These are phyloP conservation scores for Aptenodytes forsteri DNA, from an alignment of 2,113 vertebrate species.

Conservation along the genomic window DNA sequence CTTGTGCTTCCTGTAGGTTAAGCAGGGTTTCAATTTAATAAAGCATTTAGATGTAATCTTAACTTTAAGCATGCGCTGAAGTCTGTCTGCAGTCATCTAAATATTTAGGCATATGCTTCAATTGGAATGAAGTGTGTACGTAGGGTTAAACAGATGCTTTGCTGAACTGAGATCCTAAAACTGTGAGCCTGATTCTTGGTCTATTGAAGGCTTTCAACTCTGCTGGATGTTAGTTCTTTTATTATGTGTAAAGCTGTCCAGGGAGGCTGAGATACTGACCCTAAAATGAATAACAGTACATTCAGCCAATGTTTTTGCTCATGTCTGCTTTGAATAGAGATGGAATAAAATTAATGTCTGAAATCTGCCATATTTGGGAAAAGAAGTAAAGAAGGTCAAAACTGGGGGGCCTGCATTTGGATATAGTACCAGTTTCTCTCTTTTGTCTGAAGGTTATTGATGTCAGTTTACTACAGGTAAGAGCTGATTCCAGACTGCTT, in stretches of 20 bases:
- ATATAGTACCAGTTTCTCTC: not conserved
- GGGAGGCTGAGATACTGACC: slow-evolving; percentile 34
- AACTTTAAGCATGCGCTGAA: slow-evolving; percentile 1
- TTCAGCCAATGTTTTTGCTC: slow-evolving; percentile 26
- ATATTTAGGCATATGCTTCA: slow-evolving; percentile 19
- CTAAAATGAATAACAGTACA: slow-evolving; percentile 44
- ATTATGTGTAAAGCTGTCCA: slow-evolving; percentile 33
- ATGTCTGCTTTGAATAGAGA: slow-evolving; percentile 45
- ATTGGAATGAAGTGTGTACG: not conserved
- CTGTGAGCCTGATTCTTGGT: slow-evolving; percentile 37
- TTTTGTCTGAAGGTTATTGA: not conserved
- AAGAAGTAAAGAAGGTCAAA: not conserved
- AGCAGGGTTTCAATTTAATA: not conserved
- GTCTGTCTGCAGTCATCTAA: not conserved
- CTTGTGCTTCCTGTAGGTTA: slow-evolving; percentile 20
- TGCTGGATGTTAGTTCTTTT: slow-evolving; percentile 40
- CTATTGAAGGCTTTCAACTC: slow-evolving; percentile 50
- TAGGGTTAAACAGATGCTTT: slow-evolving; percentile 48
- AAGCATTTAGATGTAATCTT: slow-evolving; percentile 21
- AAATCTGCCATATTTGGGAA: not conserved
- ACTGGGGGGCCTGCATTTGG: not conserved
- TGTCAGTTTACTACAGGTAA: not conserved
- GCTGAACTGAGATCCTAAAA: slow-evolving; percentile 20
- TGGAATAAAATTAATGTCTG: slow-evolving; percentile 17
- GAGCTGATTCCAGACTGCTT: not conserved